Conservation (phyloP, 2,888 invertebrate species). For the Tiphia femorata region DNA sequence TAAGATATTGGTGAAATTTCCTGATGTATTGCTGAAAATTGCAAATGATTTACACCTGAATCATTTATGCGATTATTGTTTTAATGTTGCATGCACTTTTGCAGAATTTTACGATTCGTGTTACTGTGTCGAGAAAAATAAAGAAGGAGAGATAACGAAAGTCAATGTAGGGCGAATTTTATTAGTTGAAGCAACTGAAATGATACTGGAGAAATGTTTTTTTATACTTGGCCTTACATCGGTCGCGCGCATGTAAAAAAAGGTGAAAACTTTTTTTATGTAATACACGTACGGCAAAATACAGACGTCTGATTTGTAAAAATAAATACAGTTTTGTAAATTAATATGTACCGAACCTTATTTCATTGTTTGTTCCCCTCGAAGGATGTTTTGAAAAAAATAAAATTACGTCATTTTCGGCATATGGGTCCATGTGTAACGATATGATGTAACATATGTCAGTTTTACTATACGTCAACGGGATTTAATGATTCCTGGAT, state of each 20-base stretch:
- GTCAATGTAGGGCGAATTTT: slow-evolving; percentile 90
- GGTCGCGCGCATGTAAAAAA: slow-evolving; percentile 87
- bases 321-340: neutral
- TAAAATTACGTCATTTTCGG: no score
- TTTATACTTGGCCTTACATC: slow-evolving; percentile 92
- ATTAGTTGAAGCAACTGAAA: slow-evolving; percentile 92
- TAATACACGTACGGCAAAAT: neutral
- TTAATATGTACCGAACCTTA: neutral
- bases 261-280: neutral
- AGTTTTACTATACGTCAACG: no score
- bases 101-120: slow-evolving; percentile 98
- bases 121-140: slow-evolving; percentile 96
- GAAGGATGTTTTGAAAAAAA: neutral
- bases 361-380: neutral
- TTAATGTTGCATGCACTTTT: slow-evolving; percentile 92
- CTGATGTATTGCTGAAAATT: slow-evolving; percentile 87
- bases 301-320: neutral
- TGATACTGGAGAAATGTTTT: slow-evolving; percentile 88
- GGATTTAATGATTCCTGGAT: no score
- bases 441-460: no score
- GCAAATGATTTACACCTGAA: slow-evolving; percentile 87
- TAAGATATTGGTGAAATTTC: slow-evolving; percentile 87
- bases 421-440: no score
- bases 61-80: slow-evolving; percentile 93
- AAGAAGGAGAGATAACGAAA: slow-evolving; percentile 82